Base-by-base conservation (phyloP, 1,140 invertebrate genomes). In the Leucophenga varia region DNA sequence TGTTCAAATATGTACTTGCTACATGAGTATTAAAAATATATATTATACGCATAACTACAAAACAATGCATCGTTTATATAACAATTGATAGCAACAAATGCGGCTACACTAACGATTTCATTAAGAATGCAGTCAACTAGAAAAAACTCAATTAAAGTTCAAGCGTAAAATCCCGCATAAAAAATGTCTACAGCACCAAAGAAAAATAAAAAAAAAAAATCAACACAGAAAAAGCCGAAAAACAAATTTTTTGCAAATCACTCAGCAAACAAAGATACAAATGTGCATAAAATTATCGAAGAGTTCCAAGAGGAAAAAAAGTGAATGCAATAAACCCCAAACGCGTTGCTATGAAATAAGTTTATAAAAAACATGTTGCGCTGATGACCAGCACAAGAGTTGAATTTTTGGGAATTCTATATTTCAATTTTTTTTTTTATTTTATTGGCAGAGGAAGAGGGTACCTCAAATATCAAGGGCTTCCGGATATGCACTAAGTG, bases 101-200 rank as follows among this genome's bases (percentile, higher is more conserved):
- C 59, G 57, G 44, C 50, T n/a, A 54, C 54, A 61, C 61, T 65
- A 68, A 69, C 58, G 55, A 69, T 71, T 71, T 71, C 67, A 71
- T 71, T 67, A 64, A 67, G 68, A 71, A 59, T 41, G 51, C 67
- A 71, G 57, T 61, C 67, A 71, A 61, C 68, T 71, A 67, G 58
- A 71, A 71, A 71, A 71, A 71, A 71, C 63, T 64, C 64, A 71
- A 71, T 71, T 71, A 68, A 71, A 60, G 64, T 52, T 47, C 22
- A 55, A 37, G 48, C 55, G 31, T 35, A 14, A 37, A 37, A 37
- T 37, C 35, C 35, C 35, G 6, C 35, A 37, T 37, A 37, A 61
- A 59, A 68, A 58, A 61, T 65, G 34, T 37, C 28, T 49, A 21
- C 20, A 17, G 50, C 44, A 42, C 21, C 14, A 42, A 47, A 30